phyloP scores from a whole-genome alignment of 2,888 invertebrate genomes.

The Leucophora obtusa region DNA sequence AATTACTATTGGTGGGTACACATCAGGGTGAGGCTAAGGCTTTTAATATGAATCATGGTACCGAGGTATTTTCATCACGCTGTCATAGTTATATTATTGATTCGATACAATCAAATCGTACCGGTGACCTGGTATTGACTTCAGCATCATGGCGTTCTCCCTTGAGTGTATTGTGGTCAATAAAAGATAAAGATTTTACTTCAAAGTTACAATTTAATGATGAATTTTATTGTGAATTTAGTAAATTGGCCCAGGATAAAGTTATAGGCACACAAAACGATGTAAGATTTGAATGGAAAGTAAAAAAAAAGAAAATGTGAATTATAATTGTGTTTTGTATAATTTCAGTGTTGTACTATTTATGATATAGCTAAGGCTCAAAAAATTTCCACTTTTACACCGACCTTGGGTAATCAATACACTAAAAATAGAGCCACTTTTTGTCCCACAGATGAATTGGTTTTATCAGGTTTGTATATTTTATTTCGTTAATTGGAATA shows the following conservation, averaged over 20 bases:
- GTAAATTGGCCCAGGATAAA: slow-evolving; percentile 89
- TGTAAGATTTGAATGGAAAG: slow-evolving; percentile 67
- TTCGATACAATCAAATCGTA: slow-evolving; percentile 86
- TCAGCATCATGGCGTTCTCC: slow-evolving; percentile 93
- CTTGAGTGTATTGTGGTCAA: slow-evolving; percentile 80
- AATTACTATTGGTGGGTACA: no score
- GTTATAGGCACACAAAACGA: slow-evolving; percentile 93
- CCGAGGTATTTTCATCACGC: slow-evolving; percentile 86
- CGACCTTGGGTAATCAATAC: slow-evolving; percentile 93
- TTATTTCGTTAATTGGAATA: not conserved
- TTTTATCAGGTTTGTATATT: slow-evolving; percentile 84
- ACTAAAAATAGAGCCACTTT: slow-evolving; percentile 96
- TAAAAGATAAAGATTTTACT: slow-evolving; percentile 75
- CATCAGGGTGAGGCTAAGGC: slow-evolving; percentile 94
- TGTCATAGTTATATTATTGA: slow-evolving; percentile 94
- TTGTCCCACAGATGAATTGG: slow-evolving; percentile 94
- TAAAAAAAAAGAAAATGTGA: not conserved
- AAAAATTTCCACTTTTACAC: slow-evolving; percentile 85
- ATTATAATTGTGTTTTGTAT: slow-evolving; percentile 8
- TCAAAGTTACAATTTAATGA: slow-evolving; percentile 86
- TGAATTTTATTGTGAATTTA: slow-evolving; percentile 95
- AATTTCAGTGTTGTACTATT: slow-evolving; percentile 80
- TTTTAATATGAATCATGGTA: slow-evolving; percentile 90
- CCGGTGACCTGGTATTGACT: slow-evolving; percentile 88
- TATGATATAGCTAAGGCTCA: slow-evolving; percentile 92